Base-by-base conservation (phyloP, 1,140 invertebrate genomes). In the Tetragonula clypearis region DNA sequence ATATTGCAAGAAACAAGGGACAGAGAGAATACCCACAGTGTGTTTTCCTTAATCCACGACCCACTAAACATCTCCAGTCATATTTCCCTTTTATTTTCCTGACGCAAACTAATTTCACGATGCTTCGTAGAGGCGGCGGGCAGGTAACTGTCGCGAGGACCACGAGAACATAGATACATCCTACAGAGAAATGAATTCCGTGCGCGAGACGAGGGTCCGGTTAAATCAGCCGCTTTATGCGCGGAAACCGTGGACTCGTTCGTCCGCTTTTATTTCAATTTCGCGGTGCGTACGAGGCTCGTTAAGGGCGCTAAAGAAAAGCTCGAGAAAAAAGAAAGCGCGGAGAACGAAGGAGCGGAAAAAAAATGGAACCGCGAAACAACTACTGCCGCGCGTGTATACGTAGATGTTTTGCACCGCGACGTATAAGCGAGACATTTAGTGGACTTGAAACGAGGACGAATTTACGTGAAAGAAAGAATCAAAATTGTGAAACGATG, bases 271-370 rank as follows among this genome's bases (percentile, higher is more conserved):
- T 77, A 83, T 83, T 83, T 83, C 74, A 83, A 78, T 83, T 58
- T 69, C 73, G 53, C 72, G 73, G 73, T 56, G 21, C 60, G 56
- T 55, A 55, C 86, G 87, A 85, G 77, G 82, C 84, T 86, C 85
- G 80, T 86, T 85, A 90, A 72, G 73, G 84, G 85, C 72, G 85
- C 79, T 76, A 86, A 91, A 88, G 86, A 78, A 72, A 69, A 62
- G 65, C 23, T 35, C 17, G 21, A 35, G 26, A 55, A 62, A 73
- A 79, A 55, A 62, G 65, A 73, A 73, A 73, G 21, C 26, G 19
- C 2, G 0, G 35, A 11, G 56, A 62, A 53, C 60, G 62, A n/a
- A 35, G 58, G 21, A 55, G 62, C 53, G 11, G 35, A 21, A 56
- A 72, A 72, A 72, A 72, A 72, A 72, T 21, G 19, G 35, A 79